Base-by-base conservation (phyloP, 2,888 invertebrate species). In the Agrochola circellaris region DNA sequence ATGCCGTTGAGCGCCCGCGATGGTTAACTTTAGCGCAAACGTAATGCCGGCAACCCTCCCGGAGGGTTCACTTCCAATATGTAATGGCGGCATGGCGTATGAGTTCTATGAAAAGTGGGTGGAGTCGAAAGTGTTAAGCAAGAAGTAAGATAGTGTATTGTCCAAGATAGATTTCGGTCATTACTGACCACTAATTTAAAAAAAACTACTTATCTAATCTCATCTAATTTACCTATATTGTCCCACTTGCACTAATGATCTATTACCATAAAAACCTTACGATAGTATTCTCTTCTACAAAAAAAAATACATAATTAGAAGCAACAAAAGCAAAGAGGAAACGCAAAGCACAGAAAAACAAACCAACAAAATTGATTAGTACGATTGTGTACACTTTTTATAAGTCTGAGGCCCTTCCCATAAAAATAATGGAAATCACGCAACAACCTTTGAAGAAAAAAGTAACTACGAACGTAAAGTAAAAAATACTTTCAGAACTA, bases 351-450 rank as follows among this genome's bases (percentile, higher is more conserved):
- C 54, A 38, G n/a, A 65, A 77, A 82, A 67, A 70, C 54, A 11
- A 54, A 51, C 30, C 48, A 74, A 77, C n/a, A 7, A 60, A 66
- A 75, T 45, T 51, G n/a, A 56, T 69, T 45, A 38, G 56, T n/a
- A 54, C 62, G 4, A 75, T 75, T 75, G 75, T 54, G 15, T 20
- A 8, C 54, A 68, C 26, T 79, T 81, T 75, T 79, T 79, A 23
- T 67, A 30, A 26, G 34, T 1, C 17, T 11, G 38, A 56, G 15
- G 15, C 64, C 73, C 70, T 79, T 77, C 38, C 38, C 48, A 13
- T 48, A 23, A 26, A 42, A 77, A 20, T 48, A 30, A 77, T 30
- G 54, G 45, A 62, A n/a, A 54, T 45, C 54, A 67, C 15, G 26
- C 23, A 26, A 79, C 17, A 76, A 62, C 42, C 15, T 26, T 67